These are phyloP conservation scores for Acanthiza pusilla DNA, from an alignment of 2,797 vertebrate genomes.

Conservation along the genomic window DNA sequence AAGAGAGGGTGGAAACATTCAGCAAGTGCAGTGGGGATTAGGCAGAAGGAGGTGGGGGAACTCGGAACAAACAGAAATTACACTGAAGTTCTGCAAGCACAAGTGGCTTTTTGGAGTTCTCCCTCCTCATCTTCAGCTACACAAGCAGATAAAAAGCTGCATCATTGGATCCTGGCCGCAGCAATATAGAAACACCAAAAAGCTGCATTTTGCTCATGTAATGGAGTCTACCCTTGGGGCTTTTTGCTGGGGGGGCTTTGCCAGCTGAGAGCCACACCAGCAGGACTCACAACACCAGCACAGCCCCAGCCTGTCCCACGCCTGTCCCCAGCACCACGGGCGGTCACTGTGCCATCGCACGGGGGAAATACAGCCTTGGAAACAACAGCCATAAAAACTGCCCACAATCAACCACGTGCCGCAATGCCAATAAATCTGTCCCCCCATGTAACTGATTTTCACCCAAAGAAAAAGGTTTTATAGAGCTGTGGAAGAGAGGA, in stretches of 20 bases:
- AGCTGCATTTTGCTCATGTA: background rate
- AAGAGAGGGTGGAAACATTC: background rate
- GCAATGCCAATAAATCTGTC: background rate
- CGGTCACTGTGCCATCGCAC: fast-evolving
- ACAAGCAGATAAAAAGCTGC: background rate
- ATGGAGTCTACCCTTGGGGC: background rate
- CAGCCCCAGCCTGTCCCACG: background rate
- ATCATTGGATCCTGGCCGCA: background rate
- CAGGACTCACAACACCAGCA: too few relatives aligned
- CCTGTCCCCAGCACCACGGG: fast-evolving
- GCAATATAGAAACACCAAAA: background rate
- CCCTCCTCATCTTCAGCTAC: background rate
- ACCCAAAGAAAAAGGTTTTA: background rate
- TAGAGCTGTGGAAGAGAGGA: background rate
- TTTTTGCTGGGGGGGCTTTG: background rate
- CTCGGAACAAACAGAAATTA: background rate
- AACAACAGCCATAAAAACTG: background rate
- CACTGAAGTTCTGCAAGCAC: background rate
- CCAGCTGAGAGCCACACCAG: background rate
- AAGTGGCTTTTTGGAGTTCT: background rate
- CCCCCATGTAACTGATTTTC: background rate
- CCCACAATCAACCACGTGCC: background rate
- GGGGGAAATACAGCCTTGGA: background rate
- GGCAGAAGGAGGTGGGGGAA: background rate
- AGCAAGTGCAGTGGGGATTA: background rate